phyloP scores from a whole-genome alignment of 2,797 vertebrate genomes.

The Valencia hispanica region DNA sequence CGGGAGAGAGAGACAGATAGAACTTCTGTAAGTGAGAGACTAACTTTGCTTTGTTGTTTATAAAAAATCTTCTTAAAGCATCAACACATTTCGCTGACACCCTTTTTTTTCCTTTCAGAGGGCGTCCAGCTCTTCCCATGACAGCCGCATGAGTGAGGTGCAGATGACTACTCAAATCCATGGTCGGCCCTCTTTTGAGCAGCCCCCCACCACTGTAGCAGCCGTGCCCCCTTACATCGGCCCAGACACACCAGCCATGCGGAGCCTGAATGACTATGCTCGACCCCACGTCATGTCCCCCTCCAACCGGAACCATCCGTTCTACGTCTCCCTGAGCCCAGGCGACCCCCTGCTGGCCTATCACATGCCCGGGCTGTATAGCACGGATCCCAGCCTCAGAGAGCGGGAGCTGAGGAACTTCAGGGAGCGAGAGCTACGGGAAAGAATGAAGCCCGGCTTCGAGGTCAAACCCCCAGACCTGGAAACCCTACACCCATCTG shows the following conservation, averaged over 20 bases:
- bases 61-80: not conserved
- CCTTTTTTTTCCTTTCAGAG: slow-evolving; percentile 81
- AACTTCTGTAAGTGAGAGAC: slow-evolving; percentile 83
- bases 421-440: slow-evolving; percentile 91
- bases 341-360: slow-evolving; percentile 94
- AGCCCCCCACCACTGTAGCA: slow-evolving; percentile 90
- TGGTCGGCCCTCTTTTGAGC: slow-evolving; percentile 90
- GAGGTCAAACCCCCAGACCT: slow-evolving; percentile 97
- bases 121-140: slow-evolving; percentile 92
- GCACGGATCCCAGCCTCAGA: slow-evolving; percentile 89
- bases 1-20: slow-evolving; percentile 88
- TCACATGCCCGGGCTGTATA: slow-evolving; percentile 96
- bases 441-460: slow-evolving; percentile 98
- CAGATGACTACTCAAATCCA: slow-evolving; percentile 87
- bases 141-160: slow-evolving; percentile 89
- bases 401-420: slow-evolving; percentile 94
- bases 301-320: slow-evolving; percentile 94
- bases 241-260: slow-evolving; percentile 93
- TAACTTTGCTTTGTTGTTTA: not conserved
- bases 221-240: slow-evolving; percentile 97
- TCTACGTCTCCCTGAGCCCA: slow-evolving; percentile 94
- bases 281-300: slow-evolving; percentile 98
- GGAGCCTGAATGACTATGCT: slow-evolving; percentile 97
- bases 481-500: slow-evolving; percentile 90
- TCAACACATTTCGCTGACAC: not conserved